Evolutionary conservation across 2,113 vertebrate genomes (phyloP), one percentile per base, ranked within the genome.

Genomic region (Haemorhous mexicanus): DNA sequence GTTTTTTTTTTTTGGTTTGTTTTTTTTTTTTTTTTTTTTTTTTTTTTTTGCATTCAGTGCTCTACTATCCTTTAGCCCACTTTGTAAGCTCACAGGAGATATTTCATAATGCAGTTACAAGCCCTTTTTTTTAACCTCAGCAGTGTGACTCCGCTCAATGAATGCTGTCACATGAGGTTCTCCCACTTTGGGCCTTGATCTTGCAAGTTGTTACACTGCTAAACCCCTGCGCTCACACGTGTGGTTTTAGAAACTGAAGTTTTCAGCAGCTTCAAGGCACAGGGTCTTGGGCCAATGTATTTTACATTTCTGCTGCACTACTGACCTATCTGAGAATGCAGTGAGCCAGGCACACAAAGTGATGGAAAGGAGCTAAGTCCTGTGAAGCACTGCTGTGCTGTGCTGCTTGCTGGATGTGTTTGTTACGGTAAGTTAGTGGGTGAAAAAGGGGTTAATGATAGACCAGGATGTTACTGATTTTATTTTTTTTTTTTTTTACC

Each of bases 391-490:
- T 59, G 63, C 59, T 88, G 63, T 37, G 46, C 56, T 78, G 28
- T 22, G 52, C 35, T 79, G 14, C 49, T 75, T n/a, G n/a, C 32
- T 61, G 63, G 33, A 52, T 47, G 33, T 91, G n/a, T 75, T 84
- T 61, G 35, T 56, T 80, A 77, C 0, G 0, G 35, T 21, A 80
- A 46, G 59, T 24, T 84, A 77, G 49, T 58, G 46, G 26, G 64
- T 61, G 41, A 89, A 84, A 93, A 91, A 82, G 16, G 72, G 62
- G 79, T 86, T 96, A 94, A 96, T 73, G 30, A 63, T 56, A 83
- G 72, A 84, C 28, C 0, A 3, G 13, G 20, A 87, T 7, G 15
- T 44, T 61, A 79, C 28, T 26, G 52, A 44, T 74, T 84, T 52
- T 7, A 10, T 4, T 44, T 58, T 37, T 32, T 44, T 59, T 17